Conservation (phyloP, 2,113 vertebrate genomes). For the Alaudala cheleensis region DNA sequence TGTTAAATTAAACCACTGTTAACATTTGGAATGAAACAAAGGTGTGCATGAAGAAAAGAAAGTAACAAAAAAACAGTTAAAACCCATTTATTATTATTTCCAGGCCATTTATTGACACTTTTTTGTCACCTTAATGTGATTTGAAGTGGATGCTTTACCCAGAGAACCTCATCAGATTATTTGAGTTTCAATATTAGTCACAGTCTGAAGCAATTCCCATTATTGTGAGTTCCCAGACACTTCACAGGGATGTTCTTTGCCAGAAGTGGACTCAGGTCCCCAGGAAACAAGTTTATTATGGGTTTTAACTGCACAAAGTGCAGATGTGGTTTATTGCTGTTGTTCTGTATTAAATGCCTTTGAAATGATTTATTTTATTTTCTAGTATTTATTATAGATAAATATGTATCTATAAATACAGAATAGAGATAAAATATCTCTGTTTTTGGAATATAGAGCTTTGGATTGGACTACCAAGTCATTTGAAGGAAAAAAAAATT, state of each 20-base stretch:
- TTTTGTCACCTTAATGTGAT: background rate
- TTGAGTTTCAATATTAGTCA: background rate
- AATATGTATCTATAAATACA: too few relatives aligned
- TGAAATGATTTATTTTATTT: background rate
- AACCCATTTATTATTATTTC: background rate
- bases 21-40: background rate
- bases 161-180: background rate
- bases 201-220: background rate
- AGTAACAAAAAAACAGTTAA: background rate
- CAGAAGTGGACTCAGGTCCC: background rate
- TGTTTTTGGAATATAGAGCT: background rate
- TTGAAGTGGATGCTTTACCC: background rate
- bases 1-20: background rate
- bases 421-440: too few relatives aligned
- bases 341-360: background rate
- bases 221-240: background rate
- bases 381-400: background rate
- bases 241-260: background rate
- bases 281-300: background rate
- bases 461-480: fast-evolving
- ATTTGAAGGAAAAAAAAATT: fast-evolving
- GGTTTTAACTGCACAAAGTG: background rate
- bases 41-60: background rate
- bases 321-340: background rate
- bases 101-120: background rate